Conservation (phyloP, 2,113 vertebrate genomes). For the Chaenocephalus aceratus region DNA sequence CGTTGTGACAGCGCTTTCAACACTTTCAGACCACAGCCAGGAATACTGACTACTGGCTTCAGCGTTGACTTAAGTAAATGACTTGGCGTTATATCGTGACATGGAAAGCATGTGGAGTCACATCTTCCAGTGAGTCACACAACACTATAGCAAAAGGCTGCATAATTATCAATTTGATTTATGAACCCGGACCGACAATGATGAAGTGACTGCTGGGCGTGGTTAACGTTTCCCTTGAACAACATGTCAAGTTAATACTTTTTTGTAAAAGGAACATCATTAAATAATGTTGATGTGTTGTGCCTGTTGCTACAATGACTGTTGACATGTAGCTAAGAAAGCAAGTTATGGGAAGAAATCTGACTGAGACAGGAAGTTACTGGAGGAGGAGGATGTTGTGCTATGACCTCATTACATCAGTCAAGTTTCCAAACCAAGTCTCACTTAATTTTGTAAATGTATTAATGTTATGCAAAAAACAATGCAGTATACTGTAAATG, state of each 20-base stretch:
- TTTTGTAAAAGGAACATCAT: background rate
- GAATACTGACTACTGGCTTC: background rate
- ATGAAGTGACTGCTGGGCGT: background rate
- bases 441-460: too few relatives aligned
- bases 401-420: background rate
- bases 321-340: too few relatives aligned
- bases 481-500: background rate
- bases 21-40: background rate
- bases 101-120: background rate
- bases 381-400: background rate
- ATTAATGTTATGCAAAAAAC: too few relatives aligned
- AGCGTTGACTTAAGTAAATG: background rate
- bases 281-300: background rate
- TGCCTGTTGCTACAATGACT: background rate
- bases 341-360: background rate
- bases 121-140: background rate
- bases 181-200: background rate
- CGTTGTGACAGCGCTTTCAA: conserved; percentile 9
- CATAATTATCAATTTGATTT: background rate
- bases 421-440: background rate
- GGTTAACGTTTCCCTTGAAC: background rate
- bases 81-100: background rate
- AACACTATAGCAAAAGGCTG: background rate
- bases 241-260: background rate
- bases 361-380: background rate